Evolutionary conservation across 1,140 invertebrate species (phyloP), one percentile per base, ranked within the genome.

Genomic region (Musca domestica): DNA sequence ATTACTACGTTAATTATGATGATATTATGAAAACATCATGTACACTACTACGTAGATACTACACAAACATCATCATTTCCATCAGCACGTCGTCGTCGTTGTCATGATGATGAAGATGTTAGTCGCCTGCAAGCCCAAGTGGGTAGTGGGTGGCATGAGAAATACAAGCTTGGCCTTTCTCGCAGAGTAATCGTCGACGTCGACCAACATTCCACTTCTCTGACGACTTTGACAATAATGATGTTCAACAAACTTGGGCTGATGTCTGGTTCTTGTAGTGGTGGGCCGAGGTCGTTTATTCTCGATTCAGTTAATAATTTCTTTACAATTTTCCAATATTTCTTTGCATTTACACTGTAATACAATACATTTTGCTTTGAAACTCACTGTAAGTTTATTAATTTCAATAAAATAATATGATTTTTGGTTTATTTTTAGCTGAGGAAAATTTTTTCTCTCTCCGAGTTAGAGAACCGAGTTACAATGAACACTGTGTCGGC

Each of bases 361-460:
- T 15, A 41, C 34, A 9, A 34, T 7, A 25, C 23, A 14, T 41
- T 19, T 61, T 20, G 30, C 2, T 41, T 19, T 41, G 14, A 20
- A 61, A 61, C 56, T 61, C 34, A 61, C 56, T 41, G 34, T 41
- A 17, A 20, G 34, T 14, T 61, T 61, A 61, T 20, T 61, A 34
- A 61, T 61, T 61, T n/a, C 56, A 61, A 61, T 61, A 12, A 61
- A 61, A 34, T 34, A 20, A 19, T 22, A 61, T 61, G 27, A 61
- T 61, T 61, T 61, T 61, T 61, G 34, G 56, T 61, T 61, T 61
- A 61, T 61, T 61, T 61, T 61, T 61, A 61, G 56, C 56, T 41
- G 56, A 5, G 34, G 34, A 41, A 10, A 41, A 41, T 41, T 41
- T 41, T 12, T 41, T 41, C 34, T 41, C 34, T 41, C 34, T 2